These are phyloP conservation scores for Fundulus diaphanus DNA, from an alignment of 2,797 vertebrate species.

Conservation along the genomic window DNA sequence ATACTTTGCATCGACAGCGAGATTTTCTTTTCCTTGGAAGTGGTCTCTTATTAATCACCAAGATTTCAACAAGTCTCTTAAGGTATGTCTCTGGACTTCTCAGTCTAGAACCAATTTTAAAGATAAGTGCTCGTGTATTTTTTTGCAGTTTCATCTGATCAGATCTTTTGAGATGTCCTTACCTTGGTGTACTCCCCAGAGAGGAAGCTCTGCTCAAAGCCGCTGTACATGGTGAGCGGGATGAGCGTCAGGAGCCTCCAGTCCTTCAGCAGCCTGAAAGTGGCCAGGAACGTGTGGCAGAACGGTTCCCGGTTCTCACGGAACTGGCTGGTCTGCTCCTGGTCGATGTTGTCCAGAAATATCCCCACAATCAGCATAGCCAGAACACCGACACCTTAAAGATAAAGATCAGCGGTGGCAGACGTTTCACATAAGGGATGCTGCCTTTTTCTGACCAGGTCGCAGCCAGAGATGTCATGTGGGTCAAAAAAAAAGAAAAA, in stretches of 20 bases:
- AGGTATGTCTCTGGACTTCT: not conserved
- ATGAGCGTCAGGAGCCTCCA: constrained; percentile 86
- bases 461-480: not conserved
- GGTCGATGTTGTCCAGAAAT: constrained; percentile 87
- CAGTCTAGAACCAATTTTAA: not conserved
- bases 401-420: not conserved
- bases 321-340: constrained; percentile 57
- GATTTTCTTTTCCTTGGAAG: no score
- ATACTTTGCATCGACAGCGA: no score
- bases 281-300: constrained; percentile 85
- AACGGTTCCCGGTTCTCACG: constrained; percentile 72
- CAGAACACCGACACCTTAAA: constrained; percentile 86
- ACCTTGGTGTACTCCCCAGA: constrained; percentile 95
- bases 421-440: not conserved
- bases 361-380: constrained; percentile 84
- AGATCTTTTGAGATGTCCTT: constrained; percentile 4
- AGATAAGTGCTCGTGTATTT: no score
- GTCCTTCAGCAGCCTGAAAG: constrained; percentile 86
- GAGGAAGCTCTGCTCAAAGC: constrained; percentile 94
- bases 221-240: constrained; percentile 93
- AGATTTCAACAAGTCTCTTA: no score
- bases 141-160: no score
- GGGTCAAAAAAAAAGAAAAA: not conserved
- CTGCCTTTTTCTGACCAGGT: not conserved
- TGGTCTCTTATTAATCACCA: no score